Base-by-base conservation (phyloP, 2,888 invertebrate species). In the Nomada ferruginata region DNA sequence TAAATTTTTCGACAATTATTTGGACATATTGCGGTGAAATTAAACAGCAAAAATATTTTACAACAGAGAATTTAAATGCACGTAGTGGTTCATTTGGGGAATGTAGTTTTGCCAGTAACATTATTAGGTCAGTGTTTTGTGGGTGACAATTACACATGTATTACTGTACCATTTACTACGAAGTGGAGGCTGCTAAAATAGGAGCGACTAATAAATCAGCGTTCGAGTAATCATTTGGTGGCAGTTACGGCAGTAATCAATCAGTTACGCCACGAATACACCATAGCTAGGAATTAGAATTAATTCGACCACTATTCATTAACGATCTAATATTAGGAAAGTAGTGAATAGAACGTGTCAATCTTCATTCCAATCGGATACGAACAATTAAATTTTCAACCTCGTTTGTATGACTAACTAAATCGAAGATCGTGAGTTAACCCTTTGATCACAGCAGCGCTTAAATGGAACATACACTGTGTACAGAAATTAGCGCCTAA, bases 121-220 rank as follows among this genome's bases (percentile, higher is more conserved):
- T 20, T 13, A 9, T 4, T 13, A 42, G 23, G 26, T 23, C 2
- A 5, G 29, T 44, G 18, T 9, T 44, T 47, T 53, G 20, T 11
- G 9, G 20, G 15, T 10, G 15, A 60, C 42, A 23, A 60, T 42
- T 23, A n/a, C 10, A 20, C 55, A 1, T 50, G 10, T 36, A 52
- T 64, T 52, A 20, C 23, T 52, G 10, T 15, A 59, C 53, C 71
- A 53, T 77, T 79, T 70, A 60, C n/a, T 23, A n/a, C 44, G 13
- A 36, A 44, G 42, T 36, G 26, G 50, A 52, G 36, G 26, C 26
- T 68, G 63, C 29, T 20, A 53, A 73, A 79, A 23, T 55, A 36
- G 65, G 9, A 5, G 29, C 26, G 53, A 66, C 47, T 78, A 53
- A 80, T 80, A 73, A 50, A 80, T 80, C 80, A 60, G n/a, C 10